Conservation (phyloP, 2,888 invertebrate species). For the Eilema depressum region DNA sequence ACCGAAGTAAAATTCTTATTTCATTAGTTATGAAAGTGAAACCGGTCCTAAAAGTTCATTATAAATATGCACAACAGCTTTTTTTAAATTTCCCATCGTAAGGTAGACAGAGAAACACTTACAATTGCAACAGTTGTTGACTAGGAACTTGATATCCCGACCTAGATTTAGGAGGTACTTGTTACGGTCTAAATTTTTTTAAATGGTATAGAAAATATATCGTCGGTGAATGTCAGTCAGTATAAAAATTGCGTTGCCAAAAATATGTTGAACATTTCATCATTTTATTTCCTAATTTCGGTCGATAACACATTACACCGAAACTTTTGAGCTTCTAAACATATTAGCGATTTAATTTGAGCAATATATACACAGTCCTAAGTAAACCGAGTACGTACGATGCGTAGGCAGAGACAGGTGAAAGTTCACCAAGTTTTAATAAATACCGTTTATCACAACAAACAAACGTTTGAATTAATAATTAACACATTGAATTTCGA, state of each 20-base stretch:
- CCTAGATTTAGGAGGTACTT: no score
- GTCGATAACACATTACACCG: background rate
- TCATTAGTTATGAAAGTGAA: background rate
- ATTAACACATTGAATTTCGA: background rate
- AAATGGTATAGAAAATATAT: no score
- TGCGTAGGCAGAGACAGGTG: background rate
- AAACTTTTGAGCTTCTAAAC: conserved; percentile 3
- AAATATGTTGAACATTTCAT: no score
- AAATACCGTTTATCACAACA: conserved; percentile 18
- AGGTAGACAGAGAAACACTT: no score
- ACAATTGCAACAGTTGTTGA: no score
- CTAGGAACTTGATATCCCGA: no score
- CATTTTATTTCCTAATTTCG: background rate
- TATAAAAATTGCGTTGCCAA: no score
- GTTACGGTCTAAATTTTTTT: no score
- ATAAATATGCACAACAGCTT: no score
- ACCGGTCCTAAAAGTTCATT: background rate
- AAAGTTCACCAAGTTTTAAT: conserved; percentile 15
- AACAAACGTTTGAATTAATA: conserved; percentile 8
- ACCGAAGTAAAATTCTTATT: background rate
- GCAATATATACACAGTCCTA: background rate
- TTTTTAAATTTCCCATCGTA: no score
- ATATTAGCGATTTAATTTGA: background rate
- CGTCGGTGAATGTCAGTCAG: no score
- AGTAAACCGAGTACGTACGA: conserved; percentile 8